Evolutionary conservation across 37 sponge, comb jelly and placozoan genomes (phyloP).

Genomic region (Bolinopsis microptera): DNA sequence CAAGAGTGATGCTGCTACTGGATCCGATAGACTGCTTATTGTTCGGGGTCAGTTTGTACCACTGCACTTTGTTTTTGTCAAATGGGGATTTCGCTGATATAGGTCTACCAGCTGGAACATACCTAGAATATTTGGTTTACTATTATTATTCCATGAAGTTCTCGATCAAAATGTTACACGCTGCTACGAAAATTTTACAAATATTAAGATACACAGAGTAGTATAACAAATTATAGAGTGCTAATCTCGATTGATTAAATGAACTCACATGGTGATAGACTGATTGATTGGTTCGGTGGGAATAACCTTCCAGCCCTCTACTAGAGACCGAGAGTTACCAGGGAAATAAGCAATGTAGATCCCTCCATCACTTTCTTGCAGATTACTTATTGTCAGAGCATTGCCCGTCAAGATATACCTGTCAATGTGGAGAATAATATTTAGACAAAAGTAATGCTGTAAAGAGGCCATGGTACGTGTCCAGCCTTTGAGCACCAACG

Average conservation of each 20-base stretch:
- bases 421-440: too few relatives aligned
- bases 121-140: too few relatives aligned
- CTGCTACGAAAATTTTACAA: too few relatives aligned
- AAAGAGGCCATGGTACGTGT: too few relatives aligned
- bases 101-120: background rate
- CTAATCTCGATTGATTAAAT: too few relatives aligned
- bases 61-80: background rate
- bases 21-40: background rate
- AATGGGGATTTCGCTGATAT: background rate
- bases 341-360: background rate
- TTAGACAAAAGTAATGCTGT: too few relatives aligned
- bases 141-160: too few relatives aligned
- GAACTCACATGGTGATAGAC: background rate
- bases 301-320: conserved; percentile 8
- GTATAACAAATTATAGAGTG: too few relatives aligned
- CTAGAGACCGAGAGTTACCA: background rate
- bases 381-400: background rate
- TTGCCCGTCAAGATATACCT: background rate
- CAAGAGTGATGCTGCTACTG: background rate
- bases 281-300: background rate
- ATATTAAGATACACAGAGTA: too few relatives aligned
- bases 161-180: too few relatives aligned
- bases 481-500: too few relatives aligned
- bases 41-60: background rate
- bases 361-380: background rate